phyloP scores from a whole-genome alignment of 2,797 vertebrate genomes.

The Anguilla marmorata region DNA sequence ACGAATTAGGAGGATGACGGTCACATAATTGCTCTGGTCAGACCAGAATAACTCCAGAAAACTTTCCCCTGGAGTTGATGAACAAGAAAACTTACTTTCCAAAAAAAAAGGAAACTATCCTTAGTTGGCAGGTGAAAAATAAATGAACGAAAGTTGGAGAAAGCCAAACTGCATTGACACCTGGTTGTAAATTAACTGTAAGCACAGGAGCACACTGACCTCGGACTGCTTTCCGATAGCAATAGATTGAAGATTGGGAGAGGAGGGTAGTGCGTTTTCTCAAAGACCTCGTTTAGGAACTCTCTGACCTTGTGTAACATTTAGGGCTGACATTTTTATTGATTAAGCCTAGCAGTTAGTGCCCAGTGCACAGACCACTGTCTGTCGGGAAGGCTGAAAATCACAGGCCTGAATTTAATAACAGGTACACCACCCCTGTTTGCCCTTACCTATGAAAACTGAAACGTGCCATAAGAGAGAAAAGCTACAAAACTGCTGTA shows the following conservation, averaged over 20 bases:
- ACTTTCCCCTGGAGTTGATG: background rate
- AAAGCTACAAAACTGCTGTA: background rate
- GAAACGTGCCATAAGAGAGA: background rate
- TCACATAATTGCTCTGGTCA: conserved; percentile 23
- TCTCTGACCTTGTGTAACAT: conserved; percentile 57
- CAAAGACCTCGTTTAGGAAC: conserved; percentile 54
- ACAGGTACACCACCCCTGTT: background rate
- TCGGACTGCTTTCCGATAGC: conserved; percentile 44
- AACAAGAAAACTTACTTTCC: conserved; percentile 9
- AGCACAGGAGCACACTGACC: conserved; percentile 45
- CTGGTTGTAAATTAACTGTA: conserved; percentile 49
- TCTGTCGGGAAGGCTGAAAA: conserved; percentile 24
- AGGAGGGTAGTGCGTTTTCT: conserved; percentile 50
- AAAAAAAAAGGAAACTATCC: conserved; percentile 4
- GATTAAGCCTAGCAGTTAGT: conserved; percentile 44
- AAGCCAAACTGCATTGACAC: conserved; percentile 42
- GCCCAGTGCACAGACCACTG: conserved; percentile 41
- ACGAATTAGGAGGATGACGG: conserved; percentile 20
- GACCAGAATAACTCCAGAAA: conserved; percentile 13
- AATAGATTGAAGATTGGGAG: conserved; percentile 35
- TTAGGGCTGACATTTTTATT: conserved; percentile 55
- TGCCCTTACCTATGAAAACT: conserved; percentile 5
- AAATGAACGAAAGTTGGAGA: conserved; percentile 37
- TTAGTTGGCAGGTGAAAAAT: conserved; percentile 15
- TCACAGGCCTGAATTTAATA: conserved; percentile 14